phyloP scores from a whole-genome alignment of 2,797 vertebrate species.

The Muscicapa comitata region DNA sequence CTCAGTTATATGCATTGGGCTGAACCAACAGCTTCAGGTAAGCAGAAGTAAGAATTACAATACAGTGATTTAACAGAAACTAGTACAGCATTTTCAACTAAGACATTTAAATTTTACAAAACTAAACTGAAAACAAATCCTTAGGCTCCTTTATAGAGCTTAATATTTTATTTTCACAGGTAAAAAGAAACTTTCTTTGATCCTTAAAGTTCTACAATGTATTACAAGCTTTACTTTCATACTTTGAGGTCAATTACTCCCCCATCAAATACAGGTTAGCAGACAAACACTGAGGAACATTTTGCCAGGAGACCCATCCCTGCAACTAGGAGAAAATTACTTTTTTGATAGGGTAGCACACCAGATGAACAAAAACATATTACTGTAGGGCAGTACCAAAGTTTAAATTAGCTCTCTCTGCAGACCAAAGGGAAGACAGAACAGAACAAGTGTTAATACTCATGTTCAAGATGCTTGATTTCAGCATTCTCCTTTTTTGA shows the following conservation, averaged over 20 bases:
- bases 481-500: neutral
- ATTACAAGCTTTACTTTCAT: neutral
- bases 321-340: neutral
- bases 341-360: neutral
- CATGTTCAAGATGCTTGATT: neutral
- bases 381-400: neutral
- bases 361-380: neutral
- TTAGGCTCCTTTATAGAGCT: neutral
- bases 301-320: neutral
- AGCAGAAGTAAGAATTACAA: neutral
- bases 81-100: neutral
- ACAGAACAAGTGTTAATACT: neutral
- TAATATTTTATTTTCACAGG: neutral
- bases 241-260: neutral
- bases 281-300: neutral
- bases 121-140: neutral
- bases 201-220: neutral
- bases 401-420: neutral
- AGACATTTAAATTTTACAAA: neutral
- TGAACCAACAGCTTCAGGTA: neutral
- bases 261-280: neutral
- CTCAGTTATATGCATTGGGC: neutral
- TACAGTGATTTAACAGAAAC: neutral
- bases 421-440: neutral
- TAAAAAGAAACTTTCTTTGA: neutral